phyloP scores from a whole-genome alignment of 2,888 invertebrate species.

The Apamea epomidion region DNA sequence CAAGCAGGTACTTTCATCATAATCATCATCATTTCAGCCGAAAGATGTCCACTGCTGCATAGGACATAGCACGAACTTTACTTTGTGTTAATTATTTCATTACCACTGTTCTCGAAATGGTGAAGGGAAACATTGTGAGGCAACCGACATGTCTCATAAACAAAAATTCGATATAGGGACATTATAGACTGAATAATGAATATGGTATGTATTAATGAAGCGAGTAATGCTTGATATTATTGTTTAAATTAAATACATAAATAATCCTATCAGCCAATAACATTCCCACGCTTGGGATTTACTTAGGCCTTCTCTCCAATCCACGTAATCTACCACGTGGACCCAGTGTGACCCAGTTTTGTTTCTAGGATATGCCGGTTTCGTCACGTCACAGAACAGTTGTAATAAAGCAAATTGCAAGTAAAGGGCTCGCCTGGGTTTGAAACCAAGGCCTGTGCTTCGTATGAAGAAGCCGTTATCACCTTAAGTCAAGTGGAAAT shows the following conservation, averaged over 20 bases:
- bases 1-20: neutral
- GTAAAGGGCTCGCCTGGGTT: neutral
- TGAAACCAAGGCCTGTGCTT: no score
- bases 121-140: neutral
- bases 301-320: neutral
- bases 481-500: neutral
- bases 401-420: neutral
- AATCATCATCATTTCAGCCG: neutral
- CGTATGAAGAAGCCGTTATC: neutral
- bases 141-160: neutral
- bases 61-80: neutral
- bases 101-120: neutral
- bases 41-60: neutral
- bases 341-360: neutral
- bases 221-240: neutral
- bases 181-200: neutral
- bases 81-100: neutral
- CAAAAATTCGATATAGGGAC: neutral
- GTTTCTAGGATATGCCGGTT: no score
- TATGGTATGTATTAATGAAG: conserved; percentile 56
- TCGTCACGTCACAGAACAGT: neutral
- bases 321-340: neutral
- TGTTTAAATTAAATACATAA: neutral
- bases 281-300: neutral
- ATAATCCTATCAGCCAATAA: neutral